Evolutionary conservation across 2,797 vertebrate genomes (phyloP).

Genomic region (Rhinella marina): DNA sequence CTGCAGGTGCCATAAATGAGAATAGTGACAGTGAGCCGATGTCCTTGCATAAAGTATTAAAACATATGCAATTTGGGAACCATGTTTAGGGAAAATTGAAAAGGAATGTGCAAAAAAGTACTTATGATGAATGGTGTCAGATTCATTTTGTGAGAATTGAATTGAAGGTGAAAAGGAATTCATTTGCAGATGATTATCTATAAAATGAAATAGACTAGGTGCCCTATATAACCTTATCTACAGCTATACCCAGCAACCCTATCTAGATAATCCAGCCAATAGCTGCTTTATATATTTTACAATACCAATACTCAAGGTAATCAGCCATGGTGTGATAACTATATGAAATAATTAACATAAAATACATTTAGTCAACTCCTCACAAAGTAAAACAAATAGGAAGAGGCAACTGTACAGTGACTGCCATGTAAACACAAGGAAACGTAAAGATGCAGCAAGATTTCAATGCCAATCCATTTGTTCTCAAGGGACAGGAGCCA

Average conservation of each 20-base stretch:
- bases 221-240: neutral
- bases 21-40: neutral
- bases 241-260: neutral
- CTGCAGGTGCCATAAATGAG: neutral
- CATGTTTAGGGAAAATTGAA: slow-evolving; percentile 1
- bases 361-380: neutral
- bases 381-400: neutral
- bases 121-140: slow-evolving; percentile 16
- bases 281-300: neutral
- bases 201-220: neutral
- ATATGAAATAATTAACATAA: neutral
- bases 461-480: too few relatives aligned
- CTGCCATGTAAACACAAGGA: too few relatives aligned
- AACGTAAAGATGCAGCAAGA: too few relatives aligned
- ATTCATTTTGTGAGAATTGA: slow-evolving; percentile 9
- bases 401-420: neutral
- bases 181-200: slow-evolving; percentile 15
- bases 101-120: slow-evolving; percentile 37
- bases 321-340: neutral
- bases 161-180: slow-evolving; percentile 24
- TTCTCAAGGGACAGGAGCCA: too few relatives aligned
- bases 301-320: neutral
- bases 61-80: slow-evolving; percentile 3
- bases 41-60: neutral
- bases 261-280: neutral